Evolutionary conservation across 2,797 vertebrate species (phyloP).

Genomic region (Acanthopagrus latus): DNA sequence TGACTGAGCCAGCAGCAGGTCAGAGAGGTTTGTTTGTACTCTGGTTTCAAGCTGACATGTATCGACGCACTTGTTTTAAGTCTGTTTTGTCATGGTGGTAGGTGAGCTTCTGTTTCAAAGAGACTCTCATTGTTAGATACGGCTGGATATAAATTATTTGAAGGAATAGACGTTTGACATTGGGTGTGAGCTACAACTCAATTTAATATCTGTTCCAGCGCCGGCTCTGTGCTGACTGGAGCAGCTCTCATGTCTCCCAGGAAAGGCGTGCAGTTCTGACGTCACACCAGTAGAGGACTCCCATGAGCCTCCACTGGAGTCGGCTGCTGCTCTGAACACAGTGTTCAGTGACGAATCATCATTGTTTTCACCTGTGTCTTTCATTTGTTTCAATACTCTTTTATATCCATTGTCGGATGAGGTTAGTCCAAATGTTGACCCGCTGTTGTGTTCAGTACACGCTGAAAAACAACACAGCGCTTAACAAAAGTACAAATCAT

Average conservation of each 20-base stretch:
- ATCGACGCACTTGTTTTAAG: not conserved
- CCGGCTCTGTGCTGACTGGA: not conserved
- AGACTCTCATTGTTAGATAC: not conserved
- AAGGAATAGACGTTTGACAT: not conserved
- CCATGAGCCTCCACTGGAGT: conserved; percentile 38
- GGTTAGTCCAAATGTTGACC: conserved; percentile 4
- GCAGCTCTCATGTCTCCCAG: not conserved
- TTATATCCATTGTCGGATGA: not conserved
- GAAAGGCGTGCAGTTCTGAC: conserved; percentile 40
- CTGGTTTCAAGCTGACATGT: not conserved
- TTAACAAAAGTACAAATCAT: not conserved
- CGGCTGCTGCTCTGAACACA: not conserved
- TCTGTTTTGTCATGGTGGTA: not conserved
- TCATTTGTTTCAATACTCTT: not conserved
- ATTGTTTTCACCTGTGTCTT: not conserved
- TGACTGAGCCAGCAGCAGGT: not conserved
- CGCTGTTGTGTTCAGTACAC: not conserved
- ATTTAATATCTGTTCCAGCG: conserved; percentile 11
- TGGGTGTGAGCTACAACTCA: conserved; percentile 12
- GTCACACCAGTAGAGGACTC: conserved; percentile 65
- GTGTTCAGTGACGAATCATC: conserved; percentile 1
- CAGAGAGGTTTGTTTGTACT: not conserved
- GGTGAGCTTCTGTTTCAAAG: not conserved
- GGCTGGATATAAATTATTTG: not conserved
- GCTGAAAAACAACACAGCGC: not conserved